phyloP scores from a whole-genome alignment of 2,797 vertebrate genomes.

The Acanthurus lineatus region DNA sequence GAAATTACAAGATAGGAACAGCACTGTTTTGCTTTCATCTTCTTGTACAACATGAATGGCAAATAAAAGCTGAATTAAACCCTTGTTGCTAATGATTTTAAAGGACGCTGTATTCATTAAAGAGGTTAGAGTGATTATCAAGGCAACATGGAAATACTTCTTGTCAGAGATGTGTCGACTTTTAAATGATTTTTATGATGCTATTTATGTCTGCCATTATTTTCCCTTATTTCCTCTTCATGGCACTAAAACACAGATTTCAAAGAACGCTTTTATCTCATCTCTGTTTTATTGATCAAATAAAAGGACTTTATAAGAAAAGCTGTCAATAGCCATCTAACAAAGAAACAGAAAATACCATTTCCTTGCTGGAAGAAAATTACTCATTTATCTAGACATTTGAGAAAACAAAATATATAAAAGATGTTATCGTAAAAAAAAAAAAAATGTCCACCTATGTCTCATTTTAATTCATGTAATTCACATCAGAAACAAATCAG shows the following conservation, averaged over 20 bases:
- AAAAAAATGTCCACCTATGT: neutral
- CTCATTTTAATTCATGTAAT: constrained; percentile 24
- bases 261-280: neutral
- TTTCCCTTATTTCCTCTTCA: neutral
- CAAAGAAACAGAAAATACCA: neutral
- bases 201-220: neutral
- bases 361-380: neutral
- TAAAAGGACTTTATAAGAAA: neutral
- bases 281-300: neutral
- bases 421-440: no score
- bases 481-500: constrained; percentile 42
- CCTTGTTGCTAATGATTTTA: neutral
- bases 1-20: neutral
- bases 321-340: neutral
- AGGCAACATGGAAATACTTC: neutral
- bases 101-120: neutral
- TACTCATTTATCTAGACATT: no score
- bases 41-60: neutral
- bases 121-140: neutral
- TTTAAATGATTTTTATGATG: no score
- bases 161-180: neutral
- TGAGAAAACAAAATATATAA: no score
- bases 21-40: neutral
- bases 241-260: neutral
- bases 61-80: neutral